These are phyloP conservation scores for Anastrepha obliqua DNA, from an alignment of 1,140 invertebrate genomes.

Conservation along the genomic window DNA sequence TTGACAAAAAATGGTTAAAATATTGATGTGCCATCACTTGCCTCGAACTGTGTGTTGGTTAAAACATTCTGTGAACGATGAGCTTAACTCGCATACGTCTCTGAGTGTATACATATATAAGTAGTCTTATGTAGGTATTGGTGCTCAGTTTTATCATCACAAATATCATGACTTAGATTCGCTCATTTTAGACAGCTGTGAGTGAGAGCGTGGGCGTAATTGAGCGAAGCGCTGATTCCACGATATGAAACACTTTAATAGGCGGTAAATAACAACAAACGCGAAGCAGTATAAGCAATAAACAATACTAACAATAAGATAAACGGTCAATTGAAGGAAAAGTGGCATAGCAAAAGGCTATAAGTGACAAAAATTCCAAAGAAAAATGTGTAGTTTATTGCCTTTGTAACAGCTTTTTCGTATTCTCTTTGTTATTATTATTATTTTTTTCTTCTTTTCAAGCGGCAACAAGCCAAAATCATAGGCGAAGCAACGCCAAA, in stretches of 20 bases:
- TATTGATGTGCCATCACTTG: too few species aligned
- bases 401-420: neutral
- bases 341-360: conserved; percentile 27
- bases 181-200: neutral
- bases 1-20: too few species aligned
- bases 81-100: too few species aligned
- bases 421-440: neutral
- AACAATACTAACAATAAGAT: neutral
- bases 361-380: conserved; percentile 40
- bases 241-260: neutral
- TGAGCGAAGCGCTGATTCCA: neutral
- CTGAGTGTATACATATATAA: too few species aligned
- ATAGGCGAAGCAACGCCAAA: conserved; percentile 6
- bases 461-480: neutral
- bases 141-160: too few species aligned
- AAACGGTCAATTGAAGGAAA: conserved; percentile 35
- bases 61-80: too few species aligned
- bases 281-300: neutral
- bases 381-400: conserved; percentile 36
- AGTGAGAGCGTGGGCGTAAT: neutral
- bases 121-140: too few species aligned
- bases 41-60: too few species aligned
- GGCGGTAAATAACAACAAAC: neutral
- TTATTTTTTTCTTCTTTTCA: neutral
- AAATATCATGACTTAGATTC: too few species aligned